phyloP scores from a whole-genome alignment of 2,888 invertebrate genomes.

The Ophion slaviceki region DNA sequence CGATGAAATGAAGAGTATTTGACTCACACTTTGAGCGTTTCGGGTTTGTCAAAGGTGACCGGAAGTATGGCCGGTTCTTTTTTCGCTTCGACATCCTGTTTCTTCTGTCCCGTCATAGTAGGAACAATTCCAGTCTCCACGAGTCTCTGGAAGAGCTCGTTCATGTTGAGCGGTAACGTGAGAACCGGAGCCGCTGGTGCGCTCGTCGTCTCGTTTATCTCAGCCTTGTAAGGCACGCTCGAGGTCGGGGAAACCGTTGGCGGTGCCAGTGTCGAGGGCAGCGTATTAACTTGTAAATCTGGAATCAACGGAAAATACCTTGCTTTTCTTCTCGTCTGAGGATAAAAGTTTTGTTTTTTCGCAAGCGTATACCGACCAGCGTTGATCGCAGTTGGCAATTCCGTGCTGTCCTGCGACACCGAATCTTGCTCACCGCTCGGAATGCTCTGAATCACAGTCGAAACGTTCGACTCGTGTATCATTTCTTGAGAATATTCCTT shows the following conservation, averaged over 20 bases:
- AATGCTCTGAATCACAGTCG: not conserved
- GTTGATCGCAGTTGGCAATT: conserved; percentile 72
- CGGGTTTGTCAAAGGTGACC: conserved; percentile 88
- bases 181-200: conserved; percentile 79
- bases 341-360: not conserved
- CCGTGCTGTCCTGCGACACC: conserved; percentile 78
- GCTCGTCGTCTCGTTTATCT: conserved; percentile 75
- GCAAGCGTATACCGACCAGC: conserved; percentile 64
- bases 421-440: conserved; percentile 74
- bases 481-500: conserved; percentile 69
- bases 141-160: conserved; percentile 93
- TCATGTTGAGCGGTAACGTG: conserved; percentile 87
- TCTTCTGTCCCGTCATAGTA: conserved; percentile 77
- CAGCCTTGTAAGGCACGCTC: conserved; percentile 80
- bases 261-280: conserved; percentile 88
- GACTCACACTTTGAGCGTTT: conserved; percentile 90
- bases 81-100: conserved; percentile 77
- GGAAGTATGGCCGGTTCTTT: conserved; percentile 84
- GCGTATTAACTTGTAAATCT: conserved; percentile 85
- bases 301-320: conserved; percentile 39
- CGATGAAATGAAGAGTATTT: conserved; percentile 1
- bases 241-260: conserved; percentile 85
- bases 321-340: not conserved
- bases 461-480: conserved; percentile 61
- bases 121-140: conserved; percentile 93